Conservation (phyloP, 1,140 invertebrate genomes). For the Drosophila hydei region DNA sequence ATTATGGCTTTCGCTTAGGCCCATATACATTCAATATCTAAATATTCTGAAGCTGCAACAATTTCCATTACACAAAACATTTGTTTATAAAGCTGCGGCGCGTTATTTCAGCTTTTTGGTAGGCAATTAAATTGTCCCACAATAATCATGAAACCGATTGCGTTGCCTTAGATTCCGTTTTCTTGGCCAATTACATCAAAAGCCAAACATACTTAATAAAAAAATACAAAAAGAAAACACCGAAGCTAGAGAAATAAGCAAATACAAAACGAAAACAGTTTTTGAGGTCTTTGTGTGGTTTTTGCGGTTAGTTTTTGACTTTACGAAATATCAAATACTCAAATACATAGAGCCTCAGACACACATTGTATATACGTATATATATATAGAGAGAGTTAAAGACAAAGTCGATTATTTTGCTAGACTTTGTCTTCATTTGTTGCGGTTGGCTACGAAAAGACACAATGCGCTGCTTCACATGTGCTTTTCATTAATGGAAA, state of each 20-base stretch:
- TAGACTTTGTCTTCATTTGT: slow-evolving; percentile 17
- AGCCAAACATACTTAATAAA: slow-evolving; percentile 26
- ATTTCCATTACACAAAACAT: slow-evolving; percentile 5
- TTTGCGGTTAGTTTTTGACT: slow-evolving; percentile 35
- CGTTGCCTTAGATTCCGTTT: slow-evolving; percentile 25
- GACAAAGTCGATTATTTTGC: slow-evolving; percentile 21
- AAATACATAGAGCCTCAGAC: not conserved
- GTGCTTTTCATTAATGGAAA: not conserved
- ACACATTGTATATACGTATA: not conserved
- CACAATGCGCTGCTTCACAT: slow-evolving; percentile 29
- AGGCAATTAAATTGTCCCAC: slow-evolving; percentile 21
- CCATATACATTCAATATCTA: no score
- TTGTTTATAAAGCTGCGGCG: slow-evolving; percentile 15
- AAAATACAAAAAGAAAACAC: slow-evolving; percentile 1
- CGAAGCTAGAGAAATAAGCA: not conserved
- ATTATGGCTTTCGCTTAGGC: no score
- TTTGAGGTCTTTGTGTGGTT: slow-evolving; percentile 30
- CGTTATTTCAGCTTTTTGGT: not conserved
- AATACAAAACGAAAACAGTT: slow-evolving; percentile 13
- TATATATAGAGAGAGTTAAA: slow-evolving; percentile 1
- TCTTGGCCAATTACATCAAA: slow-evolving; percentile 28
- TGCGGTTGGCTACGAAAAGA: slow-evolving; percentile 15
- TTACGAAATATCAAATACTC: slow-evolving; percentile 12
- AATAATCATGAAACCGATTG: slow-evolving; percentile 35
- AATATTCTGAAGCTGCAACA: not conserved